Conservation (phyloP, 2,797 vertebrate genomes). For the Yasuhikotakia modesta region DNA sequence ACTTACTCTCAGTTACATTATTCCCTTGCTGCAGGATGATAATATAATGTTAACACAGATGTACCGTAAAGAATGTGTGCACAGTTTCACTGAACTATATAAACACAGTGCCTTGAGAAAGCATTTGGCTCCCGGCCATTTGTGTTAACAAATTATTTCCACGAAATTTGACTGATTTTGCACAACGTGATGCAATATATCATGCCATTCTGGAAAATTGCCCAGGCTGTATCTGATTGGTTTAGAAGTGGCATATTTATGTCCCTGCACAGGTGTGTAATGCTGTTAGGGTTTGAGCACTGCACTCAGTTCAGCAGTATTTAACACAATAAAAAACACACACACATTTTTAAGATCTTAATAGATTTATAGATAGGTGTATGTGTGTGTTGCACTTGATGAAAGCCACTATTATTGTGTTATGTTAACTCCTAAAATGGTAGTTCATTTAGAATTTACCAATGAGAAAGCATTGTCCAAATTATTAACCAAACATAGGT, state of each 20-base stretch:
- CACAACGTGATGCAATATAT: background rate
- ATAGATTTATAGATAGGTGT: too few relatives aligned
- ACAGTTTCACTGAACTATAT: background rate
- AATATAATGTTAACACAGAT: slow-evolving; percentile 41
- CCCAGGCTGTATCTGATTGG: background rate
- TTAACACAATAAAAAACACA: background rate
- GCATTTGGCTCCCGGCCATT: background rate
- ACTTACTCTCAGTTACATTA: slow-evolving; percentile 61
- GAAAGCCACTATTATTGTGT: too few relatives aligned
- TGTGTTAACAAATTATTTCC: background rate
- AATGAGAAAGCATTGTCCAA: too few relatives aligned
- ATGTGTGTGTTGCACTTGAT: too few relatives aligned
- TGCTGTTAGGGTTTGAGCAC: background rate
- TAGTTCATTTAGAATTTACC: too few relatives aligned
- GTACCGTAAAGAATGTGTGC: background rate
- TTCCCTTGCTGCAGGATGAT: slow-evolving; percentile 58
- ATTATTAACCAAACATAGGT: too few relatives aligned
- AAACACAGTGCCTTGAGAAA: slow-evolving; percentile 14
- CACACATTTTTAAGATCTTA: background rate
- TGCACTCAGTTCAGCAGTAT: background rate
- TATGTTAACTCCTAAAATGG: too few relatives aligned
- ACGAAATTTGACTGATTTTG: slow-evolving; percentile 12
- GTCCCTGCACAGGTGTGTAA: background rate
- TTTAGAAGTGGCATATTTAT: background rate
- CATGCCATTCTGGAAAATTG: background rate